Evolutionary conservation across 2,113 vertebrate genomes (phyloP).

Genomic region (Lophochroa leadbeateri): DNA sequence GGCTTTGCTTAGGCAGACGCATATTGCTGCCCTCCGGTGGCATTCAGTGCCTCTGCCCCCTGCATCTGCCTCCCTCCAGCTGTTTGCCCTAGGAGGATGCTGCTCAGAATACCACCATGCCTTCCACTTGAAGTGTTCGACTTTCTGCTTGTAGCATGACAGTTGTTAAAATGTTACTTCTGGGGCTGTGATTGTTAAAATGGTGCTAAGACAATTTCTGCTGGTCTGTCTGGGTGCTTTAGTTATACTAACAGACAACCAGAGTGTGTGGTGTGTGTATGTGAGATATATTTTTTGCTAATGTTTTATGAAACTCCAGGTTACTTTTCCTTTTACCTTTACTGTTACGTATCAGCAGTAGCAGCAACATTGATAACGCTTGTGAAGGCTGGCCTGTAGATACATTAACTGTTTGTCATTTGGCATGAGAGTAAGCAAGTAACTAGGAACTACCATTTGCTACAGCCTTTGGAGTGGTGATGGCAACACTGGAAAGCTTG

Average conservation of each 20-base stretch:
- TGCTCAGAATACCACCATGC: not conserved
- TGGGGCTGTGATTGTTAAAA: not conserved
- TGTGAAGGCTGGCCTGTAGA: not conserved
- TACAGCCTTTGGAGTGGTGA: not conserved
- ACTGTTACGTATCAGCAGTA: fast-evolving
- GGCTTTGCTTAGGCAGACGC: not conserved
- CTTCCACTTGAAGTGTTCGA: fast-evolving
- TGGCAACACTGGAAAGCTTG: not conserved
- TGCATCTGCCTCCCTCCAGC: not conserved
- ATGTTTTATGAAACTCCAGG: not conserved
- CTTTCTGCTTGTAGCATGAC: fast-evolving
- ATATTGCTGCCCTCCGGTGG: not conserved
- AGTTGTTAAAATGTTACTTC: fast-evolving
- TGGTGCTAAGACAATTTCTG: fast-evolving
- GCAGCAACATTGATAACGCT: not conserved
- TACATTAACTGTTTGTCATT: not conserved
- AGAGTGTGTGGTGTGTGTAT: fast-evolving
- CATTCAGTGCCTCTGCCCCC: not conserved
- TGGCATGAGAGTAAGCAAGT: too few species aligned
- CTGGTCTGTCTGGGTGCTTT: not conserved
- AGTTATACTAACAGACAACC: fast-evolving
- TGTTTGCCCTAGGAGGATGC: not conserved
- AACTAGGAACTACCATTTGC: not conserved
- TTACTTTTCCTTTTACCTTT: not conserved
- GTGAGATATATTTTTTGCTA: fast-evolving